Evolutionary conservation across 2,888 invertebrate species (phyloP).

Genomic region (Sturmia bella): DNA sequence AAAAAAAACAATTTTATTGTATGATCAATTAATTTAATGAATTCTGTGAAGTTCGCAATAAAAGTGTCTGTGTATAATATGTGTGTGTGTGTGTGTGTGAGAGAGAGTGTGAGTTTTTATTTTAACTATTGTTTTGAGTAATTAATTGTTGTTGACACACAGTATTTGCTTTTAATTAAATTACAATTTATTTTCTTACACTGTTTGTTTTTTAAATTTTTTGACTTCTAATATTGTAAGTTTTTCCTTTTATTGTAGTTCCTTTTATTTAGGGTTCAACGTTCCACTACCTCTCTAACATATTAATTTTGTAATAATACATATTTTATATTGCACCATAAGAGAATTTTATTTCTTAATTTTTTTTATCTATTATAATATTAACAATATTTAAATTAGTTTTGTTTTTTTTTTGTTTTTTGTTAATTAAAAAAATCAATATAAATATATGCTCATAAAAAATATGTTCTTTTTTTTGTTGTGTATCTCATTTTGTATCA

Average conservation of each 20-base stretch:
- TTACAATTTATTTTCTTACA: slow-evolving; percentile 46
- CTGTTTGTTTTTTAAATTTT: neutral
- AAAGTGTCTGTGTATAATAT: slow-evolving; percentile 7
- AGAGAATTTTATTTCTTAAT: slow-evolving; percentile 50
- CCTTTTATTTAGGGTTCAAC: slow-evolving; percentile 41
- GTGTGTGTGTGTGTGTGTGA: slow-evolving; percentile 23
- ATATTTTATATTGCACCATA: slow-evolving; percentile 64
- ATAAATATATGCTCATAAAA: slow-evolving; percentile 71
- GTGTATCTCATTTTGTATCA: slow-evolving; percentile 52
- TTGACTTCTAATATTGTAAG: slow-evolving; percentile 35
- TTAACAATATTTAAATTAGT: slow-evolving; percentile 61
- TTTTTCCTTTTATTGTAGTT: slow-evolving; percentile 63
- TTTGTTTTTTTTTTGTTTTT: slow-evolving; percentile 15
- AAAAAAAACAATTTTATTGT: slow-evolving; percentile 51
- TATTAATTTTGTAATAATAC: slow-evolving; percentile 28
- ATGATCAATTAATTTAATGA: slow-evolving; percentile 10
- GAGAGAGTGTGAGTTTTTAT: neutral
- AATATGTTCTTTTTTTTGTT: slow-evolving; percentile 61
- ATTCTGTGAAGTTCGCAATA: slow-evolving; percentile 20
- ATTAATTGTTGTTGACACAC: slow-evolving; percentile 24
- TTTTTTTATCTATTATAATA: slow-evolving; percentile 45
- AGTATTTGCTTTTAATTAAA: slow-evolving; percentile 32
- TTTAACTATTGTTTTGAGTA: slow-evolving; percentile 56
- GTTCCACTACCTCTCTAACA: slow-evolving; percentile 30
- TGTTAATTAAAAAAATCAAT: slow-evolving; percentile 66